phyloP scores from a whole-genome alignment of 2,888 invertebrate species.

The Graphium colonna region DNA sequence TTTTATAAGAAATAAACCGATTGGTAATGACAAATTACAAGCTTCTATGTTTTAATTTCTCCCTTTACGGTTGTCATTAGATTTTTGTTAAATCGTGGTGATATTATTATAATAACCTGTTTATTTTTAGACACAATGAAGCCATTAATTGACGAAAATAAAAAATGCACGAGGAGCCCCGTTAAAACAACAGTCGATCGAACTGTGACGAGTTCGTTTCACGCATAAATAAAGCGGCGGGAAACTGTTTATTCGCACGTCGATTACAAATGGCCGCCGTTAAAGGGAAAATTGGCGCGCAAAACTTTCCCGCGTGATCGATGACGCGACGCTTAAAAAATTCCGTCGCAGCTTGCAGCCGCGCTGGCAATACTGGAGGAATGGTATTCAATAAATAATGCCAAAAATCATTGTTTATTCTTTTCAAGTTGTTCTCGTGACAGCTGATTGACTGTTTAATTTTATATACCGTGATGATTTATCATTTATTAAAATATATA shows the following conservation, averaged over 20 bases:
- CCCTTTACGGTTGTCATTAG: no score
- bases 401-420: no score
- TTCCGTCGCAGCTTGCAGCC: slow-evolving; percentile 20
- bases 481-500: no score
- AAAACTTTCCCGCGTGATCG: slow-evolving; percentile 46
- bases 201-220: slow-evolving; percentile 15
- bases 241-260: slow-evolving; percentile 13
- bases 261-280: slow-evolving; percentile 54
- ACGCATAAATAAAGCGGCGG: slow-evolving; percentile 7
- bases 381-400: no score
- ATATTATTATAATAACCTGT: no score
- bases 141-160: not conserved
- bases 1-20: no score
- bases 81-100: no score
- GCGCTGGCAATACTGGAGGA: not conserved
- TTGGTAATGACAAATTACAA: no score
- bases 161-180: not conserved
- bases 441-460: no score
- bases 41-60: no score
- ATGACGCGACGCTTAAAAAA: slow-evolving; percentile 54
- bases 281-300: slow-evolving; percentile 61
- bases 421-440: no score
- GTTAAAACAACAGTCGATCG: not conserved
- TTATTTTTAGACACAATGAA: not conserved
- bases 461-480: no score